Base-by-base conservation (phyloP, 2,888 invertebrate species). In the Hecatera dysodea region DNA sequence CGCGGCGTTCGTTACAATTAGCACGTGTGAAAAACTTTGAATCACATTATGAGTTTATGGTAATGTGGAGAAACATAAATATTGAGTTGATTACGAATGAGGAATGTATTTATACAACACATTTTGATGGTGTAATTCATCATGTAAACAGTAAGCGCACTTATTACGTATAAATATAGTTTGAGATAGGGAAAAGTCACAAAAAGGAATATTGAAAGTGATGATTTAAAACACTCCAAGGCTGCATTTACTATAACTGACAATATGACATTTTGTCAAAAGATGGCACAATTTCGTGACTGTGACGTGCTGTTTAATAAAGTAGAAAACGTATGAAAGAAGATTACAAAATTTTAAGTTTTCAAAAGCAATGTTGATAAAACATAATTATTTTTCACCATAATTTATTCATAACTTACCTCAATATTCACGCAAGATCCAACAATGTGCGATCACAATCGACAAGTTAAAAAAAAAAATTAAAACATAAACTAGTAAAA, bases 1-100 rank as follows among this genome's bases (percentile, higher is more conserved):
- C 57, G 65, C 80, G 70, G 78, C 82, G 39, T 75, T 57, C 74
- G 74, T 79, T 78, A 79, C 76, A 81, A 81, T 76, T 80, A 80
- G 62, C 74, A 77, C 73, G 73, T 80, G 80, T 74, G 77, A 80
- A 80, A 80, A 80, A 80, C 80, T 80, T 80, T 65, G 17, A 48
- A 80, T 80, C 67, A 63, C 50, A 79, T 79, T 75, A 75, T 62
- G 63, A 68, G 33, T 75, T 70, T 67, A 78, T 70, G 78, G 67
- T 75, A 65, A 78, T 66, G n/a, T 64, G 7, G 33, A 42, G 65
- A 48, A 71, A 78, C 27, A 53, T 67, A 79, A 72, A 75, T 64
- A 71, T 57, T 55, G 27, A 59, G 65, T 60, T 78, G 75, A 75
- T 78, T 78, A 64, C 63, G 48, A 46, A 44, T 50, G 36, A 56